Evolutionary conservation across 2,888 invertebrate genomes (phyloP).

Genomic region (Mimachlamys varia): DNA sequence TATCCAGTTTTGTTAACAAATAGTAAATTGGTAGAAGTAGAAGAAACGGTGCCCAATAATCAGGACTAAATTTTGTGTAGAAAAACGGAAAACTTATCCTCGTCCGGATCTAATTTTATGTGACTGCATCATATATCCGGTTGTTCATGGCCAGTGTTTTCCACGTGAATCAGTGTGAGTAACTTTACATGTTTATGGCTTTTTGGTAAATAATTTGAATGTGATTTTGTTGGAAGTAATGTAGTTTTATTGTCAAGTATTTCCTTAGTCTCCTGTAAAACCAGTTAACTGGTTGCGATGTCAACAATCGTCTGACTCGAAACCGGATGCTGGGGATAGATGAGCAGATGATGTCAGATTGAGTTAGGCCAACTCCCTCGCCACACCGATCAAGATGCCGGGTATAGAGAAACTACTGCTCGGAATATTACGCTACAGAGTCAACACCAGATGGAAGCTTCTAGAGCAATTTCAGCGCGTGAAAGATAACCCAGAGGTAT

Average conservation of each 20-base stretch:
- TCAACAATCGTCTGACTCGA: neutral
- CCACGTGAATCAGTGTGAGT: neutral
- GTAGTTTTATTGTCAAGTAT: neutral
- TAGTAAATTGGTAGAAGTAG: too few relatives aligned
- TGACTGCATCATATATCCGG: neutral
- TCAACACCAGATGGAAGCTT: slow-evolving; percentile 91
- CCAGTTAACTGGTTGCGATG: neutral
- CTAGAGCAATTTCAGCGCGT: slow-evolving; percentile 96
- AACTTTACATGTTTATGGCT: neutral
- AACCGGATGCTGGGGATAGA: slow-evolving; percentile 6
- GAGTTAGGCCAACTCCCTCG: neutral
- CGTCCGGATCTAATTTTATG: neutral
- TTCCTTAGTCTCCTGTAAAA: neutral
- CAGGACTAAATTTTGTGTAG: too few relatives aligned
- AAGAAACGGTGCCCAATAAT: too few relatives aligned
- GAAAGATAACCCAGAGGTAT: slow-evolving; percentile 92
- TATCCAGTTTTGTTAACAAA: too few relatives aligned
- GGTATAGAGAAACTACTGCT: slow-evolving; percentile 91
- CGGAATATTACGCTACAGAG: slow-evolving; percentile 94
- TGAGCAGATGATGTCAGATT: neutral
- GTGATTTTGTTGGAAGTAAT: neutral
- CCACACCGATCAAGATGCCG: slow-evolving; percentile 39
- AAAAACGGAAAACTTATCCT: neutral
- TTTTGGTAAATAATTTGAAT: neutral
- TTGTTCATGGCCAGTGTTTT: neutral